Percentiles rank a stretch among this genome's conserved stretches.
Evolutionary conservation across 2,113 vertebrate genomes (phyloP).

Genomic region (Rhabdomys dilectus): DNA sequence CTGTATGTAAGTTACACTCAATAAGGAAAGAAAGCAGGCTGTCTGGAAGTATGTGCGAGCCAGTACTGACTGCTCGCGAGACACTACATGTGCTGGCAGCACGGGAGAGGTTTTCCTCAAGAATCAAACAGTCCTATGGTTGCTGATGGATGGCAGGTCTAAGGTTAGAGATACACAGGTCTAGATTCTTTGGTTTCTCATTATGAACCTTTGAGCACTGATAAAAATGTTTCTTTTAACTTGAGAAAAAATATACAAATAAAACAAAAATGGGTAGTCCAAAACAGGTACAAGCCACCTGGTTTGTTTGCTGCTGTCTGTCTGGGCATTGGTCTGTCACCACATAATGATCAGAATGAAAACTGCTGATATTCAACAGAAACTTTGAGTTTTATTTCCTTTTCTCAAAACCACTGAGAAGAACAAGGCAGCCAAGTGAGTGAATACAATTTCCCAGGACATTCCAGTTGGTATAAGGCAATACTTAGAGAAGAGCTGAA

Average conservation of each 20-base stretch:
- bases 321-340: not conserved
- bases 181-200: not conserved
- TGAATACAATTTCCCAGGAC: not conserved
- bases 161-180: not conserved
- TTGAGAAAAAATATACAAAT: not conserved
- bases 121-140: not conserved
- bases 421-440: not conserved
- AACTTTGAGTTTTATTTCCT: not conserved
- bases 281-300: not conserved
- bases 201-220: not conserved
- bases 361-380: not conserved
- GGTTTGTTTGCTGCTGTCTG: not conserved
- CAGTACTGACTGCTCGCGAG: too few relatives aligned
- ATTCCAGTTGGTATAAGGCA: not conserved
- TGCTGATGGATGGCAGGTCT: not conserved
- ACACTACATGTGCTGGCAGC: accelerated
- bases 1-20: not conserved
- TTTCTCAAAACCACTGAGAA: not conserved
- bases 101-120: not conserved
- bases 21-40: not conserved
- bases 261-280: not conserved
- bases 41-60: too few relatives aligned
- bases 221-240: not conserved
- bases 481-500: not conserved
- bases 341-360: not conserved